A percentile compares a stretch with the other conserved stretches of the same genome.
Evolutionary conservation across 2,113 vertebrate genomes (phyloP).

Genomic region (Sylvia atricapilla): DNA sequence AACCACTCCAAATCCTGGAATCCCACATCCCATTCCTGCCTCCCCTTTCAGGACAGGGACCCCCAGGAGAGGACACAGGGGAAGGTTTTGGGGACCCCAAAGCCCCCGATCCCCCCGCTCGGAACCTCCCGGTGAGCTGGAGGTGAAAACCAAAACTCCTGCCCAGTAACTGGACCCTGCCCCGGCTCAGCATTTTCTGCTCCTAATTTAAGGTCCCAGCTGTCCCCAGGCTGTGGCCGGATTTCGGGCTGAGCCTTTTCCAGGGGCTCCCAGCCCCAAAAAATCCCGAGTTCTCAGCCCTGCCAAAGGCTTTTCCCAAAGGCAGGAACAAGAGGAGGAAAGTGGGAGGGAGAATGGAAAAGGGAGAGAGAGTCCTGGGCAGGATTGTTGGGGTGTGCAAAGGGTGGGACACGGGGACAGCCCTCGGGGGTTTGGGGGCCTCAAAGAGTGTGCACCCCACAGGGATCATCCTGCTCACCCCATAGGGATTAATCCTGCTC

Average conservation of each 20-base stretch:
- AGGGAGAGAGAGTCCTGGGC: background rate
- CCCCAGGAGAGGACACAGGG: accelerated
- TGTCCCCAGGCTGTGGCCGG: background rate
- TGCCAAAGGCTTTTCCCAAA: background rate
- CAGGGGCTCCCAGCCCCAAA: background rate
- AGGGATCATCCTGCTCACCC: no score
- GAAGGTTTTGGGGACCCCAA: background rate
- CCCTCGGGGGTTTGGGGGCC: background rate
- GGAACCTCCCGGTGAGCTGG: background rate
- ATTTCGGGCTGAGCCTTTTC: background rate
- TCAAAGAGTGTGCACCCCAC: accelerated
- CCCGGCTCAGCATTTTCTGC: constrained; percentile 10
- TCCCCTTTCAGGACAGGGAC: background rate
- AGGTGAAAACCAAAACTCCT: constrained; percentile 1
- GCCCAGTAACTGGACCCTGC: constrained; percentile 1
- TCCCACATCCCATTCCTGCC: background rate
- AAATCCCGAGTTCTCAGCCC: background rate
- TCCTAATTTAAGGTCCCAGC: constrained; percentile 63
- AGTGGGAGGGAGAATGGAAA: background rate
- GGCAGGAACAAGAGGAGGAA: background rate
- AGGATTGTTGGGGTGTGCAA: background rate
- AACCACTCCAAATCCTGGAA: background rate
- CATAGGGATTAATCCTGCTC: no score
- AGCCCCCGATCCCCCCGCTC: accelerated
- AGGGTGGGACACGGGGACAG: accelerated